Percentiles rank a stretch among this genome's conserved stretches.
Conservation (phyloP, 2,797 vertebrate genomes). For the Lerista edwardsae region DNA sequence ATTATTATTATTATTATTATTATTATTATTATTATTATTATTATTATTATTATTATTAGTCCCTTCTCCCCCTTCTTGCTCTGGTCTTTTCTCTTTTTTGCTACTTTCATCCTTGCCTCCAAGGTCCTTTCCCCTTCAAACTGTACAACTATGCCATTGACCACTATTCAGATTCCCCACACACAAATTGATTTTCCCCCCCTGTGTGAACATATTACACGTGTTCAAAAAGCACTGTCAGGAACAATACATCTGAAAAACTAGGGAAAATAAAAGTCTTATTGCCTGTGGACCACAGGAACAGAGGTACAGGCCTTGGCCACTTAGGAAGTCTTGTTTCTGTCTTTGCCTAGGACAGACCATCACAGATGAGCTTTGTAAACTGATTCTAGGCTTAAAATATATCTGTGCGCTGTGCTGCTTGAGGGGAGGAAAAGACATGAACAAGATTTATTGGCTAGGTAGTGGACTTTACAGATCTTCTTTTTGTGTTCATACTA, state of each 20-base stretch:
- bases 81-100: too few species aligned
- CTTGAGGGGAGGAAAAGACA: not conserved
- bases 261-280: not conserved
- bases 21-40: too few species aligned
- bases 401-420: not conserved
- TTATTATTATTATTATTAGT: too few species aligned
- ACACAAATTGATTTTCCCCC: too few species aligned
- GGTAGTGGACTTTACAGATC: constrained; percentile 17
- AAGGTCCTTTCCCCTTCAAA: too few species aligned
- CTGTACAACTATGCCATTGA: too few species aligned
- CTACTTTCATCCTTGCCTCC: too few species aligned
- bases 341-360: not conserved
- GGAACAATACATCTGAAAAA: not conserved
- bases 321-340: not conserved
- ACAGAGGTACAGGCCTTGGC: not conserved
- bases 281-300: not conserved
- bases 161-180: too few species aligned
- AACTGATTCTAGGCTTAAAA: not conserved
- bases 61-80: too few species aligned
- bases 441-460: constrained; percentile 20
- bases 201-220: too few species aligned
- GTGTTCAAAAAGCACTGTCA: too few species aligned
- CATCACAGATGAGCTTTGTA: not conserved
- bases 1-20: too few species aligned
- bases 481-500: constrained; percentile 25